A percentile compares a stretch with the other conserved stretches of the same genome.
These are phyloP conservation scores for Yponomeuta plumbellus DNA, from an alignment of 2,888 invertebrate species.

Conservation along the genomic window DNA sequence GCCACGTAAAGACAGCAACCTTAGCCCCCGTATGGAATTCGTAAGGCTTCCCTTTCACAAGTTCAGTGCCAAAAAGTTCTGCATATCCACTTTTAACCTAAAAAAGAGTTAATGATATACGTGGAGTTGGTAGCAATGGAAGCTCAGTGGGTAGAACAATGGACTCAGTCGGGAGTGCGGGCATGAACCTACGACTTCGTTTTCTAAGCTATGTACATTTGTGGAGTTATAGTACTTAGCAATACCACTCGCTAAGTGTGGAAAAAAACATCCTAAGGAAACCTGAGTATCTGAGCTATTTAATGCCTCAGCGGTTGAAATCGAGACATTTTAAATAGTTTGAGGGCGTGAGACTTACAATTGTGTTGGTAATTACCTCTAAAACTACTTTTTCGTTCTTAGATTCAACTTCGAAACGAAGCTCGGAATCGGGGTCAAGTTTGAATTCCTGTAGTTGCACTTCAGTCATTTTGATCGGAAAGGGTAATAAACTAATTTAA, in stretches of 20 bases:
- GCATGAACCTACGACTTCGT: too few relatives aligned
- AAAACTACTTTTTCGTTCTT: constrained; percentile 89
- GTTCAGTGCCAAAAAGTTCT: constrained; percentile 97
- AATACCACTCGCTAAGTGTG: too few relatives aligned
- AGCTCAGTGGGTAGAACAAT: too few relatives aligned
- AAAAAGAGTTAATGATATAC: constrained; percentile 25
- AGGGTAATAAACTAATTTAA: neutral
- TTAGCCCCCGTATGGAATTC: constrained; percentile 93
- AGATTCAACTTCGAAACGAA: constrained; percentile 96
- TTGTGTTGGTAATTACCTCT: constrained; percentile 70
- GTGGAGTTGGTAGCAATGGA: too few relatives aligned
- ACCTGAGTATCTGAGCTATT: too few relatives aligned
- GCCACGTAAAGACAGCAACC: constrained; percentile 97
- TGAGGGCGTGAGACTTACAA: neutral
- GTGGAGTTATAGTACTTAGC: too few relatives aligned
- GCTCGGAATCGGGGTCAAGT: constrained; percentile 90
- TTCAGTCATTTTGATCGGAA: constrained; percentile 56
- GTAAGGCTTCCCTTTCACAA: constrained; percentile 94
- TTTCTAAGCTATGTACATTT: too few relatives aligned
- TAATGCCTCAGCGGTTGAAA: too few relatives aligned
- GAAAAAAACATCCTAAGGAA: too few relatives aligned
- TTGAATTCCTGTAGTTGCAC: constrained; percentile 82
- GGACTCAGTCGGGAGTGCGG: too few relatives aligned
- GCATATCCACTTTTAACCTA: constrained; percentile 93
- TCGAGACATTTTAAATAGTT: neutral